Conservation (phyloP, 2,888 invertebrate genomes). For the Drosophila eohydei region DNA sequence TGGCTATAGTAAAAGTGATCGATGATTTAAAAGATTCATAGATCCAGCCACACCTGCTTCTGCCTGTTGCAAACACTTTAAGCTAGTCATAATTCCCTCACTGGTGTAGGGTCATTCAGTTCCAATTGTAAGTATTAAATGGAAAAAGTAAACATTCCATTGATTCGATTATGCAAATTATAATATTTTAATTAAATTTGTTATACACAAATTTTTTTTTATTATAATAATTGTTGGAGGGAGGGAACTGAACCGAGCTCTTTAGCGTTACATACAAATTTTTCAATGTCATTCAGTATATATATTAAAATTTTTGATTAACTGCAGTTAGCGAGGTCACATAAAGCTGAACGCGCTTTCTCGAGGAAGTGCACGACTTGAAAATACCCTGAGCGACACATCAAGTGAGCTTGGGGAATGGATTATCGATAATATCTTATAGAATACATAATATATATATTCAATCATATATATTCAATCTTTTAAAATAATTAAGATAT, state of each 20-base stretch:
- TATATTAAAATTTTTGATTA: neutral
- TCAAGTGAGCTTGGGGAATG: no score
- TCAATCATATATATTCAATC: no score
- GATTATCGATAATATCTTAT: neutral
- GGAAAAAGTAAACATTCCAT: neutral
- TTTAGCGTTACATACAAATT: neutral
- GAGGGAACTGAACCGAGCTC: neutral
- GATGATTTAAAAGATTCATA: neutral
- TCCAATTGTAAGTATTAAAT: neutral
- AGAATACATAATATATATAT: neutral
- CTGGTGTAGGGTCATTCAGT: neutral
- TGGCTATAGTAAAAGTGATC: no score
- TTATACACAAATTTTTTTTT: neutral
- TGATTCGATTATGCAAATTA: conserved; percentile 4
- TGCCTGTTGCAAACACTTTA: neutral
- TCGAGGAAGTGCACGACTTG: neutral
- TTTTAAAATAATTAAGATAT: no score
- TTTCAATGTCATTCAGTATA: neutral
- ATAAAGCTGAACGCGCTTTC: neutral
- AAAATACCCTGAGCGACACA: neutral
- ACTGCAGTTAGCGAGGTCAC: neutral
- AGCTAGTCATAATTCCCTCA: no score
- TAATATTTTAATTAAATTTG: conserved; percentile 2
- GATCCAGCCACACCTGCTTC: neutral
- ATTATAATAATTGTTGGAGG: neutral